Conservation (phyloP, 2,888 invertebrate genomes). For the Drosophila kanekoi region DNA sequence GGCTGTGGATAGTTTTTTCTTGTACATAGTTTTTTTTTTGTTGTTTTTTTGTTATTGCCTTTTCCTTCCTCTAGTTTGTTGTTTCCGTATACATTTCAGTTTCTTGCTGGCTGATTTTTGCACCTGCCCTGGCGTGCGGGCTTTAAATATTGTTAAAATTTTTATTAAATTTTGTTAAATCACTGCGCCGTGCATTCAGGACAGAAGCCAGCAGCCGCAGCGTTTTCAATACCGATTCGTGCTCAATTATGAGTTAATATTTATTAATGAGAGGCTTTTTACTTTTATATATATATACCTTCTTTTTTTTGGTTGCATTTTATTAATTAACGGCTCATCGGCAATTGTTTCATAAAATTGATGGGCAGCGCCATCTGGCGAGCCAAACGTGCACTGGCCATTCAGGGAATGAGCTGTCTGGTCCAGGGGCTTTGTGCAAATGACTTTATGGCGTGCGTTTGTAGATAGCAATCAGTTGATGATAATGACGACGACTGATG, state of each 20-base stretch:
- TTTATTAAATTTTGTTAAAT: constrained; percentile 61
- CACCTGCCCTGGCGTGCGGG: constrained; percentile 50
- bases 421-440: constrained; percentile 52
- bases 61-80: constrained; percentile 69
- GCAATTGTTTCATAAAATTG: constrained; percentile 55
- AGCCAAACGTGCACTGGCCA: constrained; percentile 43
- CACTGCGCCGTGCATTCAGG: constrained; percentile 12
- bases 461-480: constrained; percentile 38
- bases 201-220: constrained; percentile 20
- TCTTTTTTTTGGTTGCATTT: constrained; percentile 37
- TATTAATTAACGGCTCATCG: constrained; percentile 62
- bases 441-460: constrained; percentile 58
- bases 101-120: constrained; percentile 58
- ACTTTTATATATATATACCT: constrained; percentile 25
- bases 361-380: constrained; percentile 63
- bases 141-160: constrained; percentile 58
- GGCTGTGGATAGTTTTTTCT: constrained; percentile 29
- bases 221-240: constrained; percentile 44
- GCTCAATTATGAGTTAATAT: constrained; percentile 74
- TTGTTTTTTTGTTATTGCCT: constrained; percentile 46
- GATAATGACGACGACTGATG: constrained; percentile 21
- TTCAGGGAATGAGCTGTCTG: constrained; percentile 3
- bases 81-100: constrained; percentile 72
- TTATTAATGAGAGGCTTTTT: constrained; percentile 63
- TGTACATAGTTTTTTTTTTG: constrained; percentile 20